Base-by-base conservation (phyloP, 1,140 invertebrate genomes). In the Pissodes strobi region DNA sequence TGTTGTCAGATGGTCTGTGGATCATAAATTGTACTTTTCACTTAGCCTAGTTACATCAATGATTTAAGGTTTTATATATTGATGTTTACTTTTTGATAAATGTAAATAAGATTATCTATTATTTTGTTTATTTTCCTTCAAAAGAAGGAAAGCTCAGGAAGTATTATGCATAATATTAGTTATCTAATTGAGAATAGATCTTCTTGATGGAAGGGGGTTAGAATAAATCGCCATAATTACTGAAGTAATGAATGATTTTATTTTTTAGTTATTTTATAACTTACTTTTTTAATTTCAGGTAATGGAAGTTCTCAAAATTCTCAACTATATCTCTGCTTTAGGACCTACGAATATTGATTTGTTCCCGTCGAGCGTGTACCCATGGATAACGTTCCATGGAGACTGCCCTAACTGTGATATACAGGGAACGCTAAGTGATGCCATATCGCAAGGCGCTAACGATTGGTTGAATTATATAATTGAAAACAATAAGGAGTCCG, bases 381-480 rank as follows among this genome's bases (percentile, higher is more conserved):
- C 88, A 63, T 92, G 78, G 83, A 74, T 79, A 69, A 83, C 76
- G 57, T 79, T 63, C 22, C 68, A 60, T 46, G 77, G 76, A 2
- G 83, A 87, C 48, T 78, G 78, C 3, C 76, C 74, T 0, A 84
- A 82, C 67, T 77, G 82, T 67, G 84, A 84, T 61, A 83, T 92
- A 57, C 76, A 80, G 23, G 80, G 81, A 60, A 85, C 84, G 15
- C 78, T 92, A 22, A 79, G 84, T 48, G 85, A 86, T 72, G 89
- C 90, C 0, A 84, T 90, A 8, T 81, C 82, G 37, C 86, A 88
- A 69, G 88, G 90, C 13, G 88, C 89, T 0, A 80, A 83, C 0
- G 90, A 92, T 76, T 91, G 90, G 88, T 88, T 90, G 70, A 83
- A 87, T 8, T 84, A 90, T 53, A 86, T 92, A 46, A 59, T 88